Evolutionary conservation across 2,797 vertebrate species (phyloP), one percentile per base, ranked within the genome.

Genomic region (Todus mexicanus): DNA sequence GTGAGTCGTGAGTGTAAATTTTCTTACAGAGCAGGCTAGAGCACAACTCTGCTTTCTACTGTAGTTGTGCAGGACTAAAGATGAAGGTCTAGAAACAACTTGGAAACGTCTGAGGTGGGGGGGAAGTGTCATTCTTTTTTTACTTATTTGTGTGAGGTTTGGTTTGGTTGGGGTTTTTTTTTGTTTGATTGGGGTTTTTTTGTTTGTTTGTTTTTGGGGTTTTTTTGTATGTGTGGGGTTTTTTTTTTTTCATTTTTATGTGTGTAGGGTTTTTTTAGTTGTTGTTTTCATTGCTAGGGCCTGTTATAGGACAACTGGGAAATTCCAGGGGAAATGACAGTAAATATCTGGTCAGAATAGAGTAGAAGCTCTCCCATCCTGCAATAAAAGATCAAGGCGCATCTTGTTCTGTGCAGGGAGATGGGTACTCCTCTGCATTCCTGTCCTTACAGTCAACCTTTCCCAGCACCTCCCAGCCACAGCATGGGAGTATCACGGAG

Each of bases 401-500:
- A 63, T 10, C 4, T 27, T 59, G 5, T 20, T 89, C 6, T 9
- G 4, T 5, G 29, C 12, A 76, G 29, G 26, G 43, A 87, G 75
- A 20, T 2, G 4, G 5, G 15, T 38, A 51, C 35, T 71, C 51
- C 22, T 64, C 22, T 66, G 47, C 51, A 63, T 38, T 11, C 21
- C n/a, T 16, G 35, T 14, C 35, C 42, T 61, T 12, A 54, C 0
- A 69, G 42, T 6, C 43, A 77, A 11, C 15, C 23, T 71, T 59
- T 21, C 29, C 35, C 31, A 68, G 45, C 26, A 75, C 10, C 18
- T 75, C 59, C 48, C 74, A 84, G 5, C 17, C 27, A n/a, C 37
- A 91, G 38, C 12, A 27, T 1, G 0, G 57, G 27, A 45, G 7
- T 6, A 59, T 15, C 1, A 0, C 42, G 27, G 25, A 80, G 10